Evolutionary conservation across 2,888 invertebrate species (phyloP).

Genomic region (Aphelenchoides bicaudatus): DNA sequence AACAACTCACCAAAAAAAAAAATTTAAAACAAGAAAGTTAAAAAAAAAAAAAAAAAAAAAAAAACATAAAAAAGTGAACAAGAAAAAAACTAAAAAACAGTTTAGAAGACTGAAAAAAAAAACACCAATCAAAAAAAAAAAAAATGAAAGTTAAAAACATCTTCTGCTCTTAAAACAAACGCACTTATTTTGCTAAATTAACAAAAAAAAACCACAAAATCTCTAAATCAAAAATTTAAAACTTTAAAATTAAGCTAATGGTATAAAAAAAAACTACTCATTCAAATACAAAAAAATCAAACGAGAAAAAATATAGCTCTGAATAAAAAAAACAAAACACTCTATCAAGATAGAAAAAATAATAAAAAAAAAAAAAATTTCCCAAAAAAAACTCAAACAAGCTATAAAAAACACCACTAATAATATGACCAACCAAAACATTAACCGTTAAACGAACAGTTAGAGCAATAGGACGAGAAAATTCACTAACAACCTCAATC

Average conservation of each 20-base stretch:
- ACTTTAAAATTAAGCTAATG: conserved; percentile 38
- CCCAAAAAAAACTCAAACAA: conserved; percentile 37
- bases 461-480: conserved; percentile 49
- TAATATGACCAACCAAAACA: conserved; percentile 49
- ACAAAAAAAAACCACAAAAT: conserved; percentile 29
- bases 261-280: conserved; percentile 31
- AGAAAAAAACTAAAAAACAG: conserved; percentile 46
- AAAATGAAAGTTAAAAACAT: conserved; percentile 37
- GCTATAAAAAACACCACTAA: conserved; percentile 41
- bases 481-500: conserved; percentile 46
- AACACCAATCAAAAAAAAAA: conserved; percentile 43
- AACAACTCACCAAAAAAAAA: conserved; percentile 39
- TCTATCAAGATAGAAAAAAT: conserved; percentile 45
- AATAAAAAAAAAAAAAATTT: conserved; percentile 43
- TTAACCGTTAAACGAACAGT: conserved; percentile 49
- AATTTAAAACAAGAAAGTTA: conserved; percentile 18
- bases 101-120: conserved; percentile 39
- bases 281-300: conserved; percentile 15
- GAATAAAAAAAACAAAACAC: conserved; percentile 48
- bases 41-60: conserved; percentile 19
- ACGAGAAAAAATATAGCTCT: conserved; percentile 8
- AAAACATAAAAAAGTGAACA: conserved; percentile 57
- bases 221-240: conserved; percentile 20
- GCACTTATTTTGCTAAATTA: conserved; percentile 50
- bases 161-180: conserved; percentile 52